Evolutionary conservation across 2,888 invertebrate genomes (phyloP), one percentile per base, ranked within the genome.

Genomic region (Noctua janthe): DNA sequence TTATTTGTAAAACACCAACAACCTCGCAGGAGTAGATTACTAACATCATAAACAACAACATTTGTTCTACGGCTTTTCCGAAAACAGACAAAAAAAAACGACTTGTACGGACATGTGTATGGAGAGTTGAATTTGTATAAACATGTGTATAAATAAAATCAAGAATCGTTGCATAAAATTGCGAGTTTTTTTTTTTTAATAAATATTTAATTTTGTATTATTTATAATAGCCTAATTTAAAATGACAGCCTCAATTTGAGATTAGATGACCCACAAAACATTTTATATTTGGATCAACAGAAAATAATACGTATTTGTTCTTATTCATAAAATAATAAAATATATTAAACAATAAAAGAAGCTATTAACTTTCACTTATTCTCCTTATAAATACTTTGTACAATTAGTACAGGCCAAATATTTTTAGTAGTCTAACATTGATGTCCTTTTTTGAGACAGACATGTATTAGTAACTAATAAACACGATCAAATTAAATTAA

Each of bases 231-330:
- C 29, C 62, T 69, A 78, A 39, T 43, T 15, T 54, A 49, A 73
- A 62, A 51, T 69, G 29, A 79, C n/a, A 84, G 82, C 80, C 80
- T 84, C 72, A 43, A 35, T 80, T 75, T 76, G 75, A 80, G 62
- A 84, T 72, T 49, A 59, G 0, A 59, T 47, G 15, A 10, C 10
- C 47, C 4, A 47, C 47, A 23, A 23, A 13, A 43, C 43, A 43
- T 39, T 29, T 10, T 0, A 43, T 2, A 71, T 29, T 76, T 13
- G 13, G 29, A 10, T 11, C 47, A 56, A 8, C 6, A 1, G 7
- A 56, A 43, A 29, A 74, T 10, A 51, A 29, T 20, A 7, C n/a
- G 2, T 1, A 23, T 23, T 51, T 54, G n/a, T 29, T 54, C 4
- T 43, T 62, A 35, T 20, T 39, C 23, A 43, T 71, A 51, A 15